Evolutionary conservation across 2,797 vertebrate species (phyloP), one percentile per base, ranked within the genome.

Genomic region (Scarus forsteni): DNA sequence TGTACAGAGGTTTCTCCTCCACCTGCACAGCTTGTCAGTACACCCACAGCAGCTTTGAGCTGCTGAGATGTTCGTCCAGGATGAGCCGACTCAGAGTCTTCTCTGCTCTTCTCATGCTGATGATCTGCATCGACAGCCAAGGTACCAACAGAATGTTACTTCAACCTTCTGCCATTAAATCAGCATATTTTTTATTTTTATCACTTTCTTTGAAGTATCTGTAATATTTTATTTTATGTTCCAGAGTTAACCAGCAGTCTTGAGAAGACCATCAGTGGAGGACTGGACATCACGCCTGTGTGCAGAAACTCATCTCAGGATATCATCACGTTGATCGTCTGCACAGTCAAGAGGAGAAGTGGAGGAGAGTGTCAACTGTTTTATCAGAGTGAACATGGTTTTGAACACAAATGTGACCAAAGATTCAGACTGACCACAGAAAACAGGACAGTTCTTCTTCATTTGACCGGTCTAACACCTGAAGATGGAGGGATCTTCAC

Each of bases 381-480:
- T 0, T 74, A 61, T 61, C 0, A 0, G 0, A 0, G 19, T 0
- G 49, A 0, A 19, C 4, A 5, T 0, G 50, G 1, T 10, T 44
- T 49, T 53, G 16, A 6, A 16, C 10, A 16, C 1, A 2, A 34
- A 3, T 90, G 86, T 77, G 70, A 42, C 62, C 43, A 78, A 11
- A 86, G 63, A 11, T 72, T 90, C 36, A 58, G 4, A 7, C 16
- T 87, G 0, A n/a, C 11, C 5, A 38, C 0, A 14, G 14, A 62
- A 12, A 80, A 66, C 40, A 38, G 45, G n/a, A 58, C 51, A 7
- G 8, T 74, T 1, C 70, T 79, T 59, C 52, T 90, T 6, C 49
- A 50, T 5, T 70, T 88, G 70, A 77, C 3, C 50, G 10, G 42
- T 45, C 60, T 87, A 63, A 81, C 58, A 60, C 15, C 78, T 74